Base-by-base conservation (phyloP, 1,140 invertebrate genomes). In the Arctopsyche grandis region DNA sequence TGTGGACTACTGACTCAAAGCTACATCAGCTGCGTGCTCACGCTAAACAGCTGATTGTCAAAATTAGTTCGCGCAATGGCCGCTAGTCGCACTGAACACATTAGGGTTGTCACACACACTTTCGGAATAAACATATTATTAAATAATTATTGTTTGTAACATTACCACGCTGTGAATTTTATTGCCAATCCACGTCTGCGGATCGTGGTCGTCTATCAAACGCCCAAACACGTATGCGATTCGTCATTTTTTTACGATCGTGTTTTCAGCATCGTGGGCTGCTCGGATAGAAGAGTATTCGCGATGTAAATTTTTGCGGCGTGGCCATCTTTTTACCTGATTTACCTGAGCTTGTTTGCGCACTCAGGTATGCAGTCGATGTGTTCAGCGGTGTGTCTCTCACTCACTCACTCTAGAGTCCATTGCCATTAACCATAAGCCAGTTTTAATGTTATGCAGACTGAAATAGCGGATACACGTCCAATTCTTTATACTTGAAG, bases 381-480 rank as follows among this genome's bases (percentile, higher is more conserved):
- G n/a, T 22, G 58, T 22, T 38, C 29, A 38, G 29, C 29, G 29
- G 29, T 7, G 1, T 38, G 29, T 38, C 29, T 38, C 7, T n/a
- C n/a, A n/a, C n/a, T n/a, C n/a, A n/a, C 29, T 38, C 29, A 38
- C 29, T 38, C 29, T 38, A 38, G 58, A 60, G 58, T 60, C 21
- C 48, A 16, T 52, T 52, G 48, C 48, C 48, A 52, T 52, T 52
- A 16, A 14, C 48, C 48, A 52, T 52, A 52, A 16, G 48, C 48
- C 12, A 16, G 10, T 16, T 60, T 0, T 21, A 60, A 60, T 69
- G 66, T 38, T 38, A 69, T 38, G 69, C 69, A 7, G 69, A 71
- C 60, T 22, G 60, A 46, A 71, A 71, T 71, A 71, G 69, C 69
- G 69, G 69, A 71, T 46, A 71, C 69, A 71, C 69, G 69, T 46